Base-by-base conservation (phyloP, 37 sponge, comb jelly and placozoan species). In the Chondrilla cf. caribensis region DNA sequence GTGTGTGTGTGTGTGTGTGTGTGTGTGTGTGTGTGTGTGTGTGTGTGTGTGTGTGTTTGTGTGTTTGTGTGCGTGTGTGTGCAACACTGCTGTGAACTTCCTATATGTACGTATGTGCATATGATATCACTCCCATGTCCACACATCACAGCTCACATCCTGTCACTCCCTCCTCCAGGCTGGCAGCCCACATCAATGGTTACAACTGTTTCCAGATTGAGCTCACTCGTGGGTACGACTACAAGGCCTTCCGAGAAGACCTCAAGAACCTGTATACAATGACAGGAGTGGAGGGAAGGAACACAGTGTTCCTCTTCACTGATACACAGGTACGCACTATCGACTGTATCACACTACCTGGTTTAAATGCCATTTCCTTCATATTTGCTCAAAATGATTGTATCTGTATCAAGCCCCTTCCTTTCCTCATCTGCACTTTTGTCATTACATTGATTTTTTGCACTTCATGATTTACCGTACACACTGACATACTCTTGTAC, bases 161-260 rank as follows among this genome's bases (percentile, higher is more conserved):
- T 11, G 9, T 11, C 51, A 6, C 51, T 47, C 51, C 51, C 51
- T 47, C 51, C 11, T 11, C 51, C 25, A 73, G 96, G 77, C 85
- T 98, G 54, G 99, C 99, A n/a, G 88, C 94, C 29, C 97, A 96
- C 86, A 98, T 98, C 83, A 81, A 84, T 70, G 94, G 92, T 26
- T 98, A 96, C 89, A 86, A 90, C 59, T 98, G 99, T 78, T 96
- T 98, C 89, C 99, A 98, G 82, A 98, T 98, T 82, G 99, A 98
- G 77, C 84, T 96, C 38, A 90, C 88, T 42, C 82, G 97, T 29
- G 97, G 97, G 42, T 98, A 98, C 87, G 85, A 92, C 79, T 96
- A 96, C 60, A 86, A 89, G n/a, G 70, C 88, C 68, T 98, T 96
- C 85, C 95, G 92, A 64, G 99, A 98, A 72, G 99, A 98, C 84